Evolutionary conservation across 2,113 vertebrate genomes (phyloP).

Genomic region (Sander vitreus): DNA sequence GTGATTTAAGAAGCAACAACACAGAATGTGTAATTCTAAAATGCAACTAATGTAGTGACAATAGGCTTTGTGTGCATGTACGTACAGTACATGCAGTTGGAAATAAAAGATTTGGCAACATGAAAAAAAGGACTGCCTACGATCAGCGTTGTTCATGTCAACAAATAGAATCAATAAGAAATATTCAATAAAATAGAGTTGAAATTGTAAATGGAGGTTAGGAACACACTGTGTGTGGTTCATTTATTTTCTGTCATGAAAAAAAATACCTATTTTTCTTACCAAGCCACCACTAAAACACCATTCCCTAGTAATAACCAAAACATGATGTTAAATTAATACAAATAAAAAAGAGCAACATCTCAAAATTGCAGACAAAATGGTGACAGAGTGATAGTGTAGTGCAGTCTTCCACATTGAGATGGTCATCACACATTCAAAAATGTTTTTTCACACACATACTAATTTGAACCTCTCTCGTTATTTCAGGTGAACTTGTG

Average conservation of each 20-base stretch:
- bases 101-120: not conserved
- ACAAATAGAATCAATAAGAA: not conserved
- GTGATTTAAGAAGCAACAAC: not conserved
- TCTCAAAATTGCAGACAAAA: not conserved
- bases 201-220: not conserved
- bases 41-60: not conserved
- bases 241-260: not conserved
- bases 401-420: not conserved
- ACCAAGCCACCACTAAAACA: not conserved
- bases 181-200: not conserved
- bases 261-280: not conserved
- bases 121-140: not conserved
- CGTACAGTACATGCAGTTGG: not conserved
- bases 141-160: not conserved
- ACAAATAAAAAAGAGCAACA: not conserved
- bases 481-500: conserved; percentile 94
- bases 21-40: not conserved
- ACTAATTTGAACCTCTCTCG: not conserved
- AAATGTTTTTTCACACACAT: not conserved
- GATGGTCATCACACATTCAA: not conserved
- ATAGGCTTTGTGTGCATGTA: not conserved
- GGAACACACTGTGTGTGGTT: not conserved
- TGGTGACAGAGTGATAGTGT: no score
- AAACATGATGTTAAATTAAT: not conserved
- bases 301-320: not conserved